Base-by-base conservation (phyloP, 2,113 vertebrate genomes). In the Plecturocebus donacophilus region DNA sequence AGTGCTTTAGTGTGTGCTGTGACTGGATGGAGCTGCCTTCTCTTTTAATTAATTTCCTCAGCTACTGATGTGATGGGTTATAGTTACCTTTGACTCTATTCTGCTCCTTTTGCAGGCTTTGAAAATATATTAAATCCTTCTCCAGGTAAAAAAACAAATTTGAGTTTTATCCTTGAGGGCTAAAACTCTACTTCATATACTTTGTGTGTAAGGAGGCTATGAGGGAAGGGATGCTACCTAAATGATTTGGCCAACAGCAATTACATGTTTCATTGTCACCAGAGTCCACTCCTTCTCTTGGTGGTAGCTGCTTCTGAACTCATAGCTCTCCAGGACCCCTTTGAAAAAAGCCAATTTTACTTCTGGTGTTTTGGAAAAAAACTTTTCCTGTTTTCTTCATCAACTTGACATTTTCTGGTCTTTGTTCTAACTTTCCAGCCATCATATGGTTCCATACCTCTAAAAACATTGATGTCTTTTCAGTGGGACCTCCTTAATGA, bases 11-110 rank as follows among this genome's bases (percentile, higher is more conserved):
- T 73, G 54, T 77, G 21, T 30, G 89, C 92, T 91, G 35, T 88
- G 88, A 85, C 77, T 96, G 88, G 94, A 94, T 89, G 84, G 83
- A 85, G 96, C 83, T 94, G 42, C 79, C 81, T 96, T 96, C 92
- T 88, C 92, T 89, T 88, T 58, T 54, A 88, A 40, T 86, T 88
- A 81, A n/a, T 49, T 77, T 49, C 84, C 40, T n/a, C 27, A 7
- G n/a, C 47, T 54, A 86, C 45, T 1, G 13, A 12, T 12, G 12
- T 32, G 13, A 85, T 85, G 5, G 32, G 25, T 77, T 77, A 68
- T 40, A 2, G 38, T 76, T 87, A 82, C 45, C 64, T 85, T 84
- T 58, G 71, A 11, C n/a, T 71, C 64, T 58, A 47, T 38, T 87
- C 32, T 58, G 20, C 64, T 81, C 80, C 52, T 86, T 42, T 40